These are phyloP conservation scores for Oncorhynchus tshawytscha DNA, from an alignment of 2,113 vertebrate species.

Conservation along the genomic window DNA sequence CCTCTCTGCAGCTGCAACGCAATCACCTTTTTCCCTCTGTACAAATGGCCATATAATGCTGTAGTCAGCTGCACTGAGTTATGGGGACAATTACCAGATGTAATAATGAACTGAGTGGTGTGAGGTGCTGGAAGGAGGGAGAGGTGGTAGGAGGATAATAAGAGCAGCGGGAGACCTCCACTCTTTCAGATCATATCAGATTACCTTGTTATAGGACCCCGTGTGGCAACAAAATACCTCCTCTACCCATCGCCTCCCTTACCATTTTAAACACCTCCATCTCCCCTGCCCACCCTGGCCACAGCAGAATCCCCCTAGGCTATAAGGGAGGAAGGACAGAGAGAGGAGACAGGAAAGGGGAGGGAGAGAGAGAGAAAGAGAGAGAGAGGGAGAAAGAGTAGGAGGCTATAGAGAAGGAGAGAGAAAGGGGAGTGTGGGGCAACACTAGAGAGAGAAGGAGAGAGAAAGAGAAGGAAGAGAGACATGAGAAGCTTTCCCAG, in stretches of 20 bases:
- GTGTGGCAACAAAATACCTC: constrained; percentile 64
- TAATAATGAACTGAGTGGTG: constrained; percentile 73
- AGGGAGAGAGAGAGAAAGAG: no score
- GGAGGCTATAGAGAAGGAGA: constrained; percentile 69
- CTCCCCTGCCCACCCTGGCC: constrained; percentile 22
- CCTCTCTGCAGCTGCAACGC: constrained; percentile 50
- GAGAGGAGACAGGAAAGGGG: no score
- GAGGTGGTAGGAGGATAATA: constrained; percentile 40
- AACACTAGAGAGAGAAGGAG: constrained; percentile 46
- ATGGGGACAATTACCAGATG: constrained; percentile 78
- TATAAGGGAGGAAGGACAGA: background rate
- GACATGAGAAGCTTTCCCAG: background rate
- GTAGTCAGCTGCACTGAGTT: constrained; percentile 67
- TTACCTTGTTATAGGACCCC: constrained; percentile 68
- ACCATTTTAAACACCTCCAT: constrained; percentile 53
- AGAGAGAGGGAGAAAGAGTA: constrained; percentile 10
- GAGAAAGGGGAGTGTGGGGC: background rate
- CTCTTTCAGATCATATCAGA: constrained; percentile 73
- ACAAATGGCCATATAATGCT: constrained; percentile 76
- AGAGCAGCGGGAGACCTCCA: constrained; percentile 63
- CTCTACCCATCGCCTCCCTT: constrained; percentile 41
- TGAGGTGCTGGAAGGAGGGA: constrained; percentile 38
- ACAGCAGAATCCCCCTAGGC: background rate
- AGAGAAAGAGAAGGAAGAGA: background rate
- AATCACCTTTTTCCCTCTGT: constrained; percentile 54